Evolutionary conservation across 2,113 vertebrate genomes (phyloP).

Genomic region (Corythaixoides concolor): DNA sequence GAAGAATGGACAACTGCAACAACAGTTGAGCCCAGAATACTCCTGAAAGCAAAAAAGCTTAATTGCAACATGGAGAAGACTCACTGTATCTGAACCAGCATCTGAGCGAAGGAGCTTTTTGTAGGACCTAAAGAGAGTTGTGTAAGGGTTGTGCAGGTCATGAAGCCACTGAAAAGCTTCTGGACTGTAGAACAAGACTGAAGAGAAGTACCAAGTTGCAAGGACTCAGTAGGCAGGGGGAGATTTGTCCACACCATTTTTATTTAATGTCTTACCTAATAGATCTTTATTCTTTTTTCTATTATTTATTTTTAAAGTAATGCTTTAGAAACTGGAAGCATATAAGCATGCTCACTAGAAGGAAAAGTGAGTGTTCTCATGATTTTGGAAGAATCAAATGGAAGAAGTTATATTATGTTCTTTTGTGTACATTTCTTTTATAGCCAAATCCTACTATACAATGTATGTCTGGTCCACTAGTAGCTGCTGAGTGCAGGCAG

Average conservation of each 20-base stretch:
- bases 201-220: neutral
- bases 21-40: too few relatives aligned
- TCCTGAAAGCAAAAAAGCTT: neutral
- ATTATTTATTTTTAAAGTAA: neutral
- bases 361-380: neutral
- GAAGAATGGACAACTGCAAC: neutral
- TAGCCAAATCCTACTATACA: neutral
- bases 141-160: neutral
- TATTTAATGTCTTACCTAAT: neutral
- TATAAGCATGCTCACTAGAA: neutral
- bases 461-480: neutral
- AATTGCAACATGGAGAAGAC: neutral
- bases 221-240: neutral
- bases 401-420: neutral
- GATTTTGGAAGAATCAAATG: neutral
- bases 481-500: neutral
- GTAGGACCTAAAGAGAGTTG: neutral
- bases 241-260: neutral
- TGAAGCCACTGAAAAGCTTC: neutral
- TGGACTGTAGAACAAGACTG: neutral
- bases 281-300: neutral
- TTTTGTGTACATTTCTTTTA: neutral
- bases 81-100: neutral
- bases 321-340: neutral
- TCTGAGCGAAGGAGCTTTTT: neutral